These are phyloP conservation scores for Himalopsyche japonica DNA, from an alignment of 2,888 invertebrate species.

Conservation along the genomic window DNA sequence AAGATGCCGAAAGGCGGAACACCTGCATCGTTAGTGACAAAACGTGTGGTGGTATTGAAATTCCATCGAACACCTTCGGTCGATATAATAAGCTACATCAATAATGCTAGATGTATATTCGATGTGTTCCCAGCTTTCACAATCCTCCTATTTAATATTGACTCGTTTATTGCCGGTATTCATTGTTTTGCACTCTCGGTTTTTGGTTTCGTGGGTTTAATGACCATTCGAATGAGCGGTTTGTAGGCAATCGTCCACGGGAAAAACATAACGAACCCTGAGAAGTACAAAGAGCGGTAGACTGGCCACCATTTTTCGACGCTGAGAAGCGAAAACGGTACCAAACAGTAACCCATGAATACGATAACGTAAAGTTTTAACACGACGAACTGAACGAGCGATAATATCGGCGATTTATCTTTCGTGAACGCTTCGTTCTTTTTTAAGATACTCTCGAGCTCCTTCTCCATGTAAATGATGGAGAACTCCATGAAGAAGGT, in stretches of 20 bases:
- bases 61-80: too few species aligned
- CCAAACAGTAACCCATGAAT: conserved; percentile 82
- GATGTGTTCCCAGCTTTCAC: too few species aligned
- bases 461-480: conserved; percentile 83
- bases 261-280: conserved; percentile 69
- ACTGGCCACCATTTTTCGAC: conserved; percentile 70
- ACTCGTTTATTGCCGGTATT: neutral
- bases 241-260: conserved; percentile 67
- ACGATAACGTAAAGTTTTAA: conserved; percentile 75
- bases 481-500: conserved; percentile 91
- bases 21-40: too few species aligned
- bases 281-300: conserved; percentile 67
- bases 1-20: too few species aligned
- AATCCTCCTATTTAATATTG: too few species aligned
- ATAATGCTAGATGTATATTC: too few species aligned
- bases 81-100: too few species aligned
- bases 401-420: conserved; percentile 50
- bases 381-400: conserved; percentile 59
- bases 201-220: conserved; percentile 28
- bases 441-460: conserved; percentile 62
- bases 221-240: conserved; percentile 45
- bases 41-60: too few species aligned
- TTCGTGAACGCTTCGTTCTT: conserved; percentile 56
- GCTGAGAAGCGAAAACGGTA: conserved; percentile 74
- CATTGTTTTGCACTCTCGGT: neutral